These are phyloP conservation scores for Caenorhabditis latens DNA, from an alignment of 1,140 invertebrate genomes.

Conservation along the genomic window DNA sequence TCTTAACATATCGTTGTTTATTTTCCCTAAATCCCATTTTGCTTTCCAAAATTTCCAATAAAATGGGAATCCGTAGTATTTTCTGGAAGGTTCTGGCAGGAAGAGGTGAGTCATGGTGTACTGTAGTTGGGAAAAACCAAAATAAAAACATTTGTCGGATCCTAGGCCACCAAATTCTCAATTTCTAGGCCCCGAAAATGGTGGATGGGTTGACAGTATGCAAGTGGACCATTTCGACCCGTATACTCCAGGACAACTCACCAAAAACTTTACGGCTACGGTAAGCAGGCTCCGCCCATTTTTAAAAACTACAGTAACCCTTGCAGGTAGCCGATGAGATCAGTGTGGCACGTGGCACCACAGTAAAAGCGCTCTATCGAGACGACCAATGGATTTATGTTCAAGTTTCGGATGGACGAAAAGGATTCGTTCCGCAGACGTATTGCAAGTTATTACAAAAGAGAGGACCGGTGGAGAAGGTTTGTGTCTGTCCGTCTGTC, in stretches of 20 bases:
- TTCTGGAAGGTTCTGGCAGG: conserved; percentile 26
- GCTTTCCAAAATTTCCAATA: not conserved
- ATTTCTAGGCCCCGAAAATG: not conserved
- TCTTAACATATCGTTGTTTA: not conserved
- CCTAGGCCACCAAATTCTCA: not conserved
- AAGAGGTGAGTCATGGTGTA: not conserved
- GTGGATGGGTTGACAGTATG: conserved; percentile 40
- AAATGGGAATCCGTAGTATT: conserved; percentile 35
- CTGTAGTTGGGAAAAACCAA: too few species aligned
- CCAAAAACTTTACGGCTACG: conserved; percentile 32
- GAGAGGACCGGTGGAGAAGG: not conserved
- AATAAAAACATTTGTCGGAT: too few species aligned
- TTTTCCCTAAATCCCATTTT: not conserved
- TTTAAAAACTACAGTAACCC: not conserved
- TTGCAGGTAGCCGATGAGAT: conserved; percentile 57
- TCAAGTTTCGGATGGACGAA: conserved; percentile 43
- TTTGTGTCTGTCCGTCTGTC: not conserved
- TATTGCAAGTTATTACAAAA: conserved; percentile 1
- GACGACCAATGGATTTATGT: conserved; percentile 61
- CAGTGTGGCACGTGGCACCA: conserved; percentile 42
- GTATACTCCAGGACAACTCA: conserved; percentile 30
- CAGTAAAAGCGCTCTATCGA: conserved; percentile 52
- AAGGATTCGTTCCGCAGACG: conserved; percentile 49
- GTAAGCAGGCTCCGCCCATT: not conserved
- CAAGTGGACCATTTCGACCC: conserved; percentile 45